Evolutionary conservation across 2,888 invertebrate genomes (phyloP).

Genomic region (Toxonevra muliebris): DNA sequence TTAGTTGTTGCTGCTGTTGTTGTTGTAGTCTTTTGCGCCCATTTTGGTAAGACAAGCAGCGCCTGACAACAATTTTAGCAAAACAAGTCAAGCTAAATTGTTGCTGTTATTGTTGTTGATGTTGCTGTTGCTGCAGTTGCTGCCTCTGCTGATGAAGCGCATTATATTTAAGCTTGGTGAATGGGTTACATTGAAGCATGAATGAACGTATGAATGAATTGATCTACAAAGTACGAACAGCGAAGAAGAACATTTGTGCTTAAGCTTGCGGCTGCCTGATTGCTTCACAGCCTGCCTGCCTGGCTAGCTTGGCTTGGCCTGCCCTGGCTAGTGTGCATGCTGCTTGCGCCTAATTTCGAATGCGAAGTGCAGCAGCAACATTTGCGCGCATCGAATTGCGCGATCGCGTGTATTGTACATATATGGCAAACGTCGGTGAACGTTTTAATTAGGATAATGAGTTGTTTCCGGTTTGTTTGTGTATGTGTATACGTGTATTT

Average conservation of each 20-base stretch:
- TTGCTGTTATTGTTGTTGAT: no score
- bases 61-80: constrained; percentile 26
- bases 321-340: no score
- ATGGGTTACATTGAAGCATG: no score
- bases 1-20: constrained; percentile 20
- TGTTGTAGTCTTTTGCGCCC: not conserved
- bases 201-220: no score
- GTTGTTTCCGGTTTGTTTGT: constrained; percentile 57
- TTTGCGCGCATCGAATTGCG: constrained; percentile 46
- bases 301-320: no score
- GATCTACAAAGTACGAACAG: no score
- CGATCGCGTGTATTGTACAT: constrained; percentile 60
- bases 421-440: constrained; percentile 57
- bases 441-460: constrained; percentile 64
- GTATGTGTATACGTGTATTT: not conserved
- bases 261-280: no score
- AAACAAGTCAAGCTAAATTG: no score
- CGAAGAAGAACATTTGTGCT: no score
- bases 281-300: no score
- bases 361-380: constrained; percentile 22
- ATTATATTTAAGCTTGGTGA: no score
- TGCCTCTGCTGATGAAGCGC: no score
- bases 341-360: constrained; percentile 28
- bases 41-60: constrained; percentile 23
- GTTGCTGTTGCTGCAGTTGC: not conserved